Evolutionary conservation across 2,113 vertebrate genomes (phyloP).

Genomic region (Lutjanus erythropterus): DNA sequence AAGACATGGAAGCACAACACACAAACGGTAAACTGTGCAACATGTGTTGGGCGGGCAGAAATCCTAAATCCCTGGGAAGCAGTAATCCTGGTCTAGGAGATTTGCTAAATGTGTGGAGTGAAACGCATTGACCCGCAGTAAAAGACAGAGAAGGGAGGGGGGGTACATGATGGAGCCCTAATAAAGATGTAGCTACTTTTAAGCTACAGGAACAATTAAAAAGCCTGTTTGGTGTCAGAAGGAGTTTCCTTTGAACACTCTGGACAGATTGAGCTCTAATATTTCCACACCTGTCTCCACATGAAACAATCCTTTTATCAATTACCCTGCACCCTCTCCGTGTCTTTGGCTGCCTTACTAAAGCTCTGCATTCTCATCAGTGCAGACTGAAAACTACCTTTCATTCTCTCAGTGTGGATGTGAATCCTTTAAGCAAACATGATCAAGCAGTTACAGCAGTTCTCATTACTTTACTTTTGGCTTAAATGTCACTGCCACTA

Average conservation of each 20-base stretch:
- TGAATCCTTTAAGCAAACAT: not conserved
- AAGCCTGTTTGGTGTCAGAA: constrained; percentile 30
- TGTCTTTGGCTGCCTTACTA: not conserved
- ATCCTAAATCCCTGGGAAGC: constrained; percentile 87
- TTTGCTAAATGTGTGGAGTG: constrained; percentile 78
- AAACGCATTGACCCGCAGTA: constrained; percentile 43
- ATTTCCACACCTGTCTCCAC: constrained; percentile 27
- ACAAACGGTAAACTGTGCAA: constrained; percentile 60
- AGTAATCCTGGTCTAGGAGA: constrained; percentile 90
- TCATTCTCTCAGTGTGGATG: not conserved
- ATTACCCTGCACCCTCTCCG: not conserved
- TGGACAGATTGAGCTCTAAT: constrained; percentile 1
- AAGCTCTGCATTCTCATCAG: not conserved
- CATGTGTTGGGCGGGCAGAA: constrained; percentile 84
- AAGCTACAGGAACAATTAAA: constrained; percentile 21
- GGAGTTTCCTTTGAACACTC: not conserved
- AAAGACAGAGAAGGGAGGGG: not conserved
- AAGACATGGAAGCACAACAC: constrained; percentile 33
- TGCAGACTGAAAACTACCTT: not conserved
- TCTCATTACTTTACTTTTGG: not conserved
- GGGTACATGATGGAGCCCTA: not conserved
- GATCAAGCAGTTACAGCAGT: not conserved
- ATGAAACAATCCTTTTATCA: constrained; percentile 21
- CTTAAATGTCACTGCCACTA: too few species aligned
- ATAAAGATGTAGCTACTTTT: constrained; percentile 11